Base-by-base conservation (phyloP, 2,888 invertebrate genomes). In the Liposcelis brunnea region DNA sequence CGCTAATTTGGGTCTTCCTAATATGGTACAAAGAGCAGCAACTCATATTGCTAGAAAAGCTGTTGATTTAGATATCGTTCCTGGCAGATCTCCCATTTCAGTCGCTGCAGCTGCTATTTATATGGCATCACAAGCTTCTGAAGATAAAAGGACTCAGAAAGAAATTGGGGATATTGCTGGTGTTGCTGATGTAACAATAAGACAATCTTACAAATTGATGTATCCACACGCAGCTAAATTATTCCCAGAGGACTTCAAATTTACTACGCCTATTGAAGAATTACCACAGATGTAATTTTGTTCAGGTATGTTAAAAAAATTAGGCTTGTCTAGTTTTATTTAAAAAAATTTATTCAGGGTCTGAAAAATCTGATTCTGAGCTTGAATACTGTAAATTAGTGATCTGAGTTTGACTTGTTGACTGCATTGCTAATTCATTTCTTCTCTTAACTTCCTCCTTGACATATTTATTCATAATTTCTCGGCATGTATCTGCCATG, bases 51-150 rank as follows among this genome's bases (percentile, higher is more conserved):
- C 98, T 0, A 75, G 86, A 57, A 90, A 89, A 59, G 97, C 97
- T 2, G 93, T 93, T 0, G 95, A 98, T 59, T 67, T 93, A 65
- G 95, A 98, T 60, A 85, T 98, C 56, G 95, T 97, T 7, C 90
- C 97, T 34, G 97, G 97, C 5, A 75, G 97, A 56, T 95, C 95
- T 47, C 98, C 98, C 0, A 95, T 98, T 52, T 97, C 97, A 0
- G 94, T 98, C 1, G 94, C 98, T 0, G 98, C 98, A 6, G 97
- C 98, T 42, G 95, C 98, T 45, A 99, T 98, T 58, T 98, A 97
- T 59, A 97, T 98, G 97, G 97, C 98, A 2, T 94, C 94, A 11
- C 95, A 80, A 80, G 91, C 94, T 0, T 91, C 90, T 0, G 89
- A 87, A 55, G 84, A 89, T 59, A 87, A 95, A 60, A 78, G 86